Percentiles rank a stretch among this genome's conserved stretches.
Evolutionary conservation across 2,113 vertebrate species (phyloP).

Genomic region (Protomyctophum bolini): DNA sequence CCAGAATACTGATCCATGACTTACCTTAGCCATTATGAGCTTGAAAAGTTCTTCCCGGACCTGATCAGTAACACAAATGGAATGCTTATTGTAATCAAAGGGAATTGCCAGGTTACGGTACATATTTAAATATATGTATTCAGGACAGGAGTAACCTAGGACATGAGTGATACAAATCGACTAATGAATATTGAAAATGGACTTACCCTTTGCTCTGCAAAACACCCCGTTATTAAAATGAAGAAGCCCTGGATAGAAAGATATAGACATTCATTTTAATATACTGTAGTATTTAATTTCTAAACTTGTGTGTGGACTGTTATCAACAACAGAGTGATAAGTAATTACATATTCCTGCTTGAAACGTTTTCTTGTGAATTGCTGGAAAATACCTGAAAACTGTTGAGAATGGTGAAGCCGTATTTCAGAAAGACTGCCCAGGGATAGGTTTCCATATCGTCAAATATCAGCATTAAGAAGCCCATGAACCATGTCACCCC

Average conservation of each 20-base stretch:
- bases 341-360: not conserved
- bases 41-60: slow-evolving; percentile 68
- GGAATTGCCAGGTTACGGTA: not conserved
- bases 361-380: not conserved
- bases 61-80: slow-evolving; percentile 43
- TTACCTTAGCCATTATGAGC: slow-evolving; percentile 53
- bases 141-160: not conserved
- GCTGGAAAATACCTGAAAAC: slow-evolving; percentile 76
- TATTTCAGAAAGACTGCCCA: slow-evolving; percentile 37
- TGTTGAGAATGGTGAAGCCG: slow-evolving; percentile 78
- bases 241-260: slow-evolving; percentile 75
- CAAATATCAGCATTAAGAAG: slow-evolving; percentile 51
- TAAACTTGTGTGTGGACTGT: not conserved
- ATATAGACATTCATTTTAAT: slow-evolving; percentile 5
- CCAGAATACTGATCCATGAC: slow-evolving; percentile 4
- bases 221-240: slow-evolving; percentile 74
- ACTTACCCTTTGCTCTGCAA: slow-evolving; percentile 78
- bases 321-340: too few relatives aligned
- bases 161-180: not conserved
- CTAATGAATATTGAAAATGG: not conserved
- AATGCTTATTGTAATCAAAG: not conserved
- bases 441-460: accelerated
- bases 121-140: not conserved
- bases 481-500: slow-evolving; percentile 80
- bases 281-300: not conserved